These are phyloP conservation scores for Labeo rohita DNA, from an alignment of 2,113 vertebrate species.

Conservation along the genomic window DNA sequence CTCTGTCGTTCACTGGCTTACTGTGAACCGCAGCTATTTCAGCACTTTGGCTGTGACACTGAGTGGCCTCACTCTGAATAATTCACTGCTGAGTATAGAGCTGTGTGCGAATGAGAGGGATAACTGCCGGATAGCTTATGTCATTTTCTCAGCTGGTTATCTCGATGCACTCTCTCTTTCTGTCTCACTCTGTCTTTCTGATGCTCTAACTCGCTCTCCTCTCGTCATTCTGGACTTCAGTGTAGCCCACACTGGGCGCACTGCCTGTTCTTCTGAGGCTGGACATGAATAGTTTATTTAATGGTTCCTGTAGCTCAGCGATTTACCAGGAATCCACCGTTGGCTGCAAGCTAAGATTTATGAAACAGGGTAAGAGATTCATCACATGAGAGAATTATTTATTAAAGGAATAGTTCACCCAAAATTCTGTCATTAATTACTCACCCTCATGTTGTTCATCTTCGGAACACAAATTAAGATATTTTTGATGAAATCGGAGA, in stretches of 20 bases:
- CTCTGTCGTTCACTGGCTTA: conserved; percentile 4
- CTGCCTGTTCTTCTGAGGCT: not conserved
- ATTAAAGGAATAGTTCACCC: not conserved
- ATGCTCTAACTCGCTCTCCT: not conserved
- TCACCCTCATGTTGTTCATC: no score
- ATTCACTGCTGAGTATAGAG: conserved; percentile 31
- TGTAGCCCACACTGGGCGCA: not conserved
- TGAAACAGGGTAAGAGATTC: not conserved
- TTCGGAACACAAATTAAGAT: no score
- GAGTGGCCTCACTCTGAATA: conserved; percentile 51
- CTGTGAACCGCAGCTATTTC: conserved; percentile 47
- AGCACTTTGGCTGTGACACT: conserved; percentile 47
- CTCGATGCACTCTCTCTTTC: not conserved
- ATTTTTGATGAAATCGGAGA: no score
- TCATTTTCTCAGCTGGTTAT: conserved; percentile 23
- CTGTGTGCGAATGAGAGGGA: conserved; percentile 25
- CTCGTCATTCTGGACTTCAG: not conserved
- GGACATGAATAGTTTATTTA: conserved; percentile 41
- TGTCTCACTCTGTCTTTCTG: conserved; percentile 6
- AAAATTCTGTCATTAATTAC: no score
- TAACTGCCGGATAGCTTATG: conserved; percentile 33
- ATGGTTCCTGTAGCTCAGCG: conserved; percentile 19
- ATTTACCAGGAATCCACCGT: conserved; percentile 19
- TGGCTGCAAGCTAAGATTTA: not conserved
- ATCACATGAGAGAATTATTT: not conserved